Percentiles rank a stretch among this genome's conserved stretches.
Evolutionary conservation across 2,888 invertebrate species (phyloP).

Genomic region (Danaus chrysippus): DNA sequence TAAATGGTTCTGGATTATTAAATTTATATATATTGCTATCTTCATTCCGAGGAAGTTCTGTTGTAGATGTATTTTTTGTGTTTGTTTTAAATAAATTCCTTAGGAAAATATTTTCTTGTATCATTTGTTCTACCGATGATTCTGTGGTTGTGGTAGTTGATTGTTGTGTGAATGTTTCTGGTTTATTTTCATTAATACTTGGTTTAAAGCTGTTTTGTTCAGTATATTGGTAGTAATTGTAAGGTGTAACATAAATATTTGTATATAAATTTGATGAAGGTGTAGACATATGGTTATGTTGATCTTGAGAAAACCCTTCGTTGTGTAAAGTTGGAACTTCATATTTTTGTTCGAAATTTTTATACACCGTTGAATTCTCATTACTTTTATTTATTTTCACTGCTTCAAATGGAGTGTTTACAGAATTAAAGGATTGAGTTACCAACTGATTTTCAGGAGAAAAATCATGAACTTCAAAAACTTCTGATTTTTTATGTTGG

Average conservation of each 20-base stretch:
- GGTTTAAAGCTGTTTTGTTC: slow-evolving; percentile 32
- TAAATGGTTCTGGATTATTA: slow-evolving; percentile 40
- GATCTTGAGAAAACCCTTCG: not conserved
- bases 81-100: slow-evolving; percentile 52
- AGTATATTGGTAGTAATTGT: slow-evolving; percentile 34
- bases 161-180: slow-evolving; percentile 25
- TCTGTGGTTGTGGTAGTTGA: slow-evolving; percentile 35
- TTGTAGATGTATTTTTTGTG: slow-evolving; percentile 33
- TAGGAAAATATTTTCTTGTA: slow-evolving; percentile 62
- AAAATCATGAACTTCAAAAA: slow-evolving; percentile 52
- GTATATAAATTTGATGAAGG: slow-evolving; percentile 9
- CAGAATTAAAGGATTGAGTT: slow-evolving; percentile 57
- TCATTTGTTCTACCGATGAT: slow-evolving; percentile 41
- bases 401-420: slow-evolving; percentile 47
- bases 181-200: slow-evolving; percentile 27
- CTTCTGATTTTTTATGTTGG: slow-evolving; percentile 36
- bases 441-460: slow-evolving; percentile 51
- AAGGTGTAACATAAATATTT: slow-evolving; percentile 18
- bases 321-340: not conserved
- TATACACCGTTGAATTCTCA: slow-evolving; percentile 20
- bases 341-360: slow-evolving; percentile 5
- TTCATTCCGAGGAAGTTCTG: slow-evolving; percentile 29
- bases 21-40: slow-evolving; percentile 33
- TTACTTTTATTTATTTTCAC: slow-evolving; percentile 36
- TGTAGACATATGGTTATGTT: slow-evolving; percentile 1